Evolutionary conservation across 1,140 invertebrate species (phyloP), one percentile per base, ranked within the genome.

Genomic region (Marisa cornuarietis): DNA sequence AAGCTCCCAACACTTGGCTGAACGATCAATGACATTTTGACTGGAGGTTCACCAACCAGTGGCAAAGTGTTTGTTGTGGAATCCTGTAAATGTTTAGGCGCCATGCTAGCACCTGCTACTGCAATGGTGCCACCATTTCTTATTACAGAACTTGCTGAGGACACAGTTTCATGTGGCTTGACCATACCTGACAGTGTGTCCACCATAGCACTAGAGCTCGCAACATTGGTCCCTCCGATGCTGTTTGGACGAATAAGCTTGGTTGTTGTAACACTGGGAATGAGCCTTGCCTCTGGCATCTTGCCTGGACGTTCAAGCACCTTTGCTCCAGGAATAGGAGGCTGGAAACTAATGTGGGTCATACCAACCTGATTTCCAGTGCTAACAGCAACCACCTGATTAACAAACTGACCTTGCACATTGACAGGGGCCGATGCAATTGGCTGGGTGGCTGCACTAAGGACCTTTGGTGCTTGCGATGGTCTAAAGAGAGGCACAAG

Each of bases 401-500:
- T 77, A 11, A 77, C 76, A 69, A 77, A 69, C 76, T 77, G 76
- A 14, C 20, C 63, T 49, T 79, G 79, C 24, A 20, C 52, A 65
- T 71, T 71, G 13, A 51, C 52, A 68, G 63, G 42, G 31, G 51
- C 63, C 24, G 73, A 73, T 62, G 68, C 66, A 31, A 62, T 58
- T 62, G 68, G 51, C 31, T 71, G 63, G 42, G 52, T 76, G 52
- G 62, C n/a, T n/a, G 52, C 9, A 9, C 76, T 24, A 14, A 77
- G 42, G 31, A 51, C 63, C 42, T 77, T 77, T 6, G 76, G 49
- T 1, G 76, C 8, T 18, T 71, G 61, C 20, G 65, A 52, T 61
- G 76, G 72, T 49, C 76, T 72, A 75, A 76, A 71, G 61, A 78
- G n/a, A n/a, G 77, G 77, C 66, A 82, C 69, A 51, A 78, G 73